These are phyloP conservation scores for Cybosia mesomella DNA, from an alignment of 2,888 invertebrate species.

Conservation along the genomic window DNA sequence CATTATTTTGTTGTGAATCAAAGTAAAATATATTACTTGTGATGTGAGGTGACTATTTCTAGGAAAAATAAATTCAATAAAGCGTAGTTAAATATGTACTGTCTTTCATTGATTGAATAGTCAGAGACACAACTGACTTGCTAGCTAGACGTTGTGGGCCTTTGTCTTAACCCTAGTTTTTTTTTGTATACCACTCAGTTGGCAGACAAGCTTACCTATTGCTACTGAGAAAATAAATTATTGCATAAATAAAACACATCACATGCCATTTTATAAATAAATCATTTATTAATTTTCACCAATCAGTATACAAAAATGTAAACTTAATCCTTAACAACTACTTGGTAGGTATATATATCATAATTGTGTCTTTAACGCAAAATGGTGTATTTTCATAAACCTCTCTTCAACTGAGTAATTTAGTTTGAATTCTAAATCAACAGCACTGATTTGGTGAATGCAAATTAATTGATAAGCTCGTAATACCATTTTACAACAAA, in stretches of 20 bases:
- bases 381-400: background rate
- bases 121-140: too few relatives aligned
- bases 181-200: too few relatives aligned
- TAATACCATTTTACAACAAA: background rate
- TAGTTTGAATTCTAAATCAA: slow-evolving; percentile 7
- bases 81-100: slow-evolving; percentile 29
- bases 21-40: slow-evolving; percentile 2
- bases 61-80: slow-evolving; percentile 48
- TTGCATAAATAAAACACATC: slow-evolving; percentile 1
- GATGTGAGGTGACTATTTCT: slow-evolving; percentile 54
- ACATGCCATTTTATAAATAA: slow-evolving; percentile 41
- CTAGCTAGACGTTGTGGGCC: too few relatives aligned
- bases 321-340: slow-evolving; percentile 48
- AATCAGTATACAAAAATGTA: slow-evolving; percentile 53
- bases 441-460: background rate
- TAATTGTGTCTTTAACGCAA: slow-evolving; percentile 7
- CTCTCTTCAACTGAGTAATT: background rate
- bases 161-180: too few relatives aligned
- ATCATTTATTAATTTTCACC: slow-evolving; percentile 57
- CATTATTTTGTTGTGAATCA: background rate
- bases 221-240: too few relatives aligned
- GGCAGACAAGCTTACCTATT: too few relatives aligned
- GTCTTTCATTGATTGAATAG: slow-evolving; percentile 18
- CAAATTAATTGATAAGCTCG: slow-evolving; percentile 9
- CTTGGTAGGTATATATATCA: background rate